Conservation (phyloP, 2,797 vertebrate species). For the Eleutherodactylus coqui region DNA sequence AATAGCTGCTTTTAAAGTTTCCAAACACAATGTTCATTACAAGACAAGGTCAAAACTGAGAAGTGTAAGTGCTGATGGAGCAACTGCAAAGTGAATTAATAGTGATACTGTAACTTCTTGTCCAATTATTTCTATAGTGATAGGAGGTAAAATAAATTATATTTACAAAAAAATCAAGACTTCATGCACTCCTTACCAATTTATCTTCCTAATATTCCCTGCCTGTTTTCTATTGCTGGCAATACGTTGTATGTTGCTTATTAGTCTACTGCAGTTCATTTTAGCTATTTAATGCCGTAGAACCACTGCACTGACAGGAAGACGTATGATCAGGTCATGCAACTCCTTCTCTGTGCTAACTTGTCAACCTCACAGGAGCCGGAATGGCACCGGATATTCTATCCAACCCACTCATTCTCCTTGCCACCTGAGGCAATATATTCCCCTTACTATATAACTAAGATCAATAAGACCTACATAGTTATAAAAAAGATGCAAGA, state of each 20-base stretch:
- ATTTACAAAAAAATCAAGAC: background rate
- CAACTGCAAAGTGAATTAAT: too few species aligned
- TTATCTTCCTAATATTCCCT: background rate
- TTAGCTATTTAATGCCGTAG: background rate
- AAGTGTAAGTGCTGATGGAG: too few species aligned
- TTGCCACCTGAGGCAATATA: background rate
- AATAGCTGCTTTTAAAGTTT: too few species aligned
- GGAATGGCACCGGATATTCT: background rate
- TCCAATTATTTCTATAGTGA: too few species aligned
- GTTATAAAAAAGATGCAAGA: background rate
- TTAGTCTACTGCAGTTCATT: background rate
- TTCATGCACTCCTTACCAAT: background rate
- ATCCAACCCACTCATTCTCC: background rate
- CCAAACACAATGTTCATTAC: too few species aligned
- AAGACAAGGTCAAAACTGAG: too few species aligned
- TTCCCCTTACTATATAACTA: background rate
- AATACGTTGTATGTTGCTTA: background rate
- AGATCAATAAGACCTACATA: too few species aligned
- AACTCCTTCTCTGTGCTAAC: background rate
- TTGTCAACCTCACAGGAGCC: background rate
- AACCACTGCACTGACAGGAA: background rate
- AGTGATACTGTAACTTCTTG: too few species aligned
- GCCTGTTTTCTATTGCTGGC: background rate
- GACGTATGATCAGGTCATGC: background rate
- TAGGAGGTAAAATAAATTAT: too few species aligned